These are phyloP conservation scores for Ptychadena robeensis DNA, from an alignment of 2,797 vertebrate genomes.

Conservation along the genomic window DNA sequence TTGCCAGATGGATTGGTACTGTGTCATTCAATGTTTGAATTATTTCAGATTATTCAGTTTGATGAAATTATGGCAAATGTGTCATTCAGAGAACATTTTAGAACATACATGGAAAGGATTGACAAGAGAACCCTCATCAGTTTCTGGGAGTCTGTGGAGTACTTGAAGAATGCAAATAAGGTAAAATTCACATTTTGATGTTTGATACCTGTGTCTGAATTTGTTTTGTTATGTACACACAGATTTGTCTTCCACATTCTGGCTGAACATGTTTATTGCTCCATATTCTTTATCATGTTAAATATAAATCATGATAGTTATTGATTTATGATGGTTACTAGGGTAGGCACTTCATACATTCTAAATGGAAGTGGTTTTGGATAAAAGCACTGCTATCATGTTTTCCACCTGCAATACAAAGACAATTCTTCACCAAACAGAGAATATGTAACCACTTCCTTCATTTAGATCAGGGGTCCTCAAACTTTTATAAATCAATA, in stretches of 20 bases:
- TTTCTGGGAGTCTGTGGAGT: constrained; percentile 96
- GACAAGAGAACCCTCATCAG: constrained; percentile 89
- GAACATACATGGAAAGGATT: constrained; percentile 91
- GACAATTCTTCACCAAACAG: neutral
- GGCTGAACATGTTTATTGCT: too few relatives aligned
- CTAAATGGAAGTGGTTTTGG: neutral
- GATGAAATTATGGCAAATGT: constrained; percentile 90
- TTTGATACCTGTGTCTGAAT: neutral
- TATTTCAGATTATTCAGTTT: constrained; percentile 91
- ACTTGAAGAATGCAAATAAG: constrained; percentile 92
- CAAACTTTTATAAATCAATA: too few relatives aligned
- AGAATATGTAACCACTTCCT: too few relatives aligned
- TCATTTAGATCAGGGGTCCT: too few relatives aligned
- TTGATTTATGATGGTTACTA: neutral
- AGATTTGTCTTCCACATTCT: neutral
- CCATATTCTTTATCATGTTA: neutral
- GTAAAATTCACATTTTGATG: constrained; percentile 67
- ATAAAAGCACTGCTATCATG: neutral
- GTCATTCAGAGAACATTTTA: constrained; percentile 87
- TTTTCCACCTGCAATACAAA: neutral
- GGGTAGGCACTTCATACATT: neutral
- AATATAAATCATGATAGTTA: neutral
- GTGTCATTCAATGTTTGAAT: constrained; percentile 16
- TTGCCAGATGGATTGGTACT: neutral
- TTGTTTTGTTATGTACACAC: too few relatives aligned